Base-by-base conservation (phyloP, 2,797 vertebrate genomes). In the Squalus acanthias region DNA sequence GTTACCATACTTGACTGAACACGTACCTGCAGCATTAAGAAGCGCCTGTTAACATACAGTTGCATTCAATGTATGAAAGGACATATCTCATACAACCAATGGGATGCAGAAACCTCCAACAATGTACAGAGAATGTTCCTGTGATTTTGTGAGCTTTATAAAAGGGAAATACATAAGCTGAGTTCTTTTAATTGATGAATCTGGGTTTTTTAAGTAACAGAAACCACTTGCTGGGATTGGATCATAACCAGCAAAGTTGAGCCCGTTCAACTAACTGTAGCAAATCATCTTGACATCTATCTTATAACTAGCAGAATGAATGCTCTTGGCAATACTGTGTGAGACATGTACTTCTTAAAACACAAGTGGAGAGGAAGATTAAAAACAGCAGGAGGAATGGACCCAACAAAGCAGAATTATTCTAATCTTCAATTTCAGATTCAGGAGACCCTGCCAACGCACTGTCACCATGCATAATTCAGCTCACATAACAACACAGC, bases 401-500 rank as follows among this genome's bases (percentile, higher is more conserved):
- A 98, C 17, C 98, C 98, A 98, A 97, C 97, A 97, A 98, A 98
- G 97, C 98, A 98, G 98, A 98, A 97, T 98, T 98, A 98, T 98
- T 97, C 98, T 98, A 98, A 98, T 98, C 98, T 97, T 98, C 97
- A 95, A 57, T 97, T 98, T 97, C 97, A 98, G 98, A 98, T 96
- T 97, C 50, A 96, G 97, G 97, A 96, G 12, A 96, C 96, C 96
- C 96, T 98, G 98, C 98, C 98, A 98, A 98, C 97, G 96, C 97
- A 97, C 97, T 98, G 98, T 98, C 98, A 98, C 97, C 98, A 97
- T 97, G 97, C 13, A 97, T 97, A 96, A 97, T 97, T 98, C 97
- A 89, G 96, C 76, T 98, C 97, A 97, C 97, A 97, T 97, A 97
- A 96, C 88, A 69, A 24, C 65, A 67, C 20, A 67, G 39, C n/a